Percentiles rank a stretch among this genome's conserved stretches.
phyloP scores from a whole-genome alignment of 1,140 invertebrate species.

The Steinernema feltiae region DNA sequence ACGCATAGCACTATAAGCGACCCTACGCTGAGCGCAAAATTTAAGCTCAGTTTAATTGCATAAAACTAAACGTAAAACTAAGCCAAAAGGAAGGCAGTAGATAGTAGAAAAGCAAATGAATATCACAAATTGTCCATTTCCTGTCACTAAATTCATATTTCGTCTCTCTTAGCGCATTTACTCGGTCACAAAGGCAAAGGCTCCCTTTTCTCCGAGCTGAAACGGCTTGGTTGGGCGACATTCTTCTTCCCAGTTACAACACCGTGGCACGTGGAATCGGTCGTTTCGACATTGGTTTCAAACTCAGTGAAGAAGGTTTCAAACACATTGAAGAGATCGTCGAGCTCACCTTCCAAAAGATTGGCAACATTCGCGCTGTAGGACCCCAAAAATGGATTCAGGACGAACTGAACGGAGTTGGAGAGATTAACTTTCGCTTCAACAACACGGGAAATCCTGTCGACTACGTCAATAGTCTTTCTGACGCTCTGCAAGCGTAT shows the following conservation, averaged over 20 bases:
- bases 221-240: slow-evolving; percentile 75
- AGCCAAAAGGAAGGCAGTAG: too few relatives aligned
- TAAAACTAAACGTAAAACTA: too few relatives aligned
- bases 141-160: too few relatives aligned
- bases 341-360: slow-evolving; percentile 70
- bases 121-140: too few relatives aligned
- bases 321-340: slow-evolving; percentile 78
- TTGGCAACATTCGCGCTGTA: slow-evolving; percentile 72
- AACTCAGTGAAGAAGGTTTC: slow-evolving; percentile 81
- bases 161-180: too few relatives aligned
- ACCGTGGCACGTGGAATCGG: slow-evolving; percentile 75
- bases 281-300: slow-evolving; percentile 79
- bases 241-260: slow-evolving; percentile 73
- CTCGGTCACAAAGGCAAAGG: too few relatives aligned
- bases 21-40: too few relatives aligned
- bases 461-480: slow-evolving; percentile 67
- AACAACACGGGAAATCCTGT: slow-evolving; percentile 81
- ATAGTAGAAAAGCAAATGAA: too few relatives aligned
- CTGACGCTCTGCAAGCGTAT: slow-evolving; percentile 68
- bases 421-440: slow-evolving; percentile 76
- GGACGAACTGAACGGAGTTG: slow-evolving; percentile 75
- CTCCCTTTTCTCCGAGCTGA: too few relatives aligned
- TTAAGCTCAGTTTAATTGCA: too few relatives aligned
- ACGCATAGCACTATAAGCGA: too few relatives aligned
- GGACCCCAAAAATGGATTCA: slow-evolving; percentile 80